phyloP scores from a whole-genome alignment of 2,113 vertebrate species.

The Poecilia latipinna region DNA sequence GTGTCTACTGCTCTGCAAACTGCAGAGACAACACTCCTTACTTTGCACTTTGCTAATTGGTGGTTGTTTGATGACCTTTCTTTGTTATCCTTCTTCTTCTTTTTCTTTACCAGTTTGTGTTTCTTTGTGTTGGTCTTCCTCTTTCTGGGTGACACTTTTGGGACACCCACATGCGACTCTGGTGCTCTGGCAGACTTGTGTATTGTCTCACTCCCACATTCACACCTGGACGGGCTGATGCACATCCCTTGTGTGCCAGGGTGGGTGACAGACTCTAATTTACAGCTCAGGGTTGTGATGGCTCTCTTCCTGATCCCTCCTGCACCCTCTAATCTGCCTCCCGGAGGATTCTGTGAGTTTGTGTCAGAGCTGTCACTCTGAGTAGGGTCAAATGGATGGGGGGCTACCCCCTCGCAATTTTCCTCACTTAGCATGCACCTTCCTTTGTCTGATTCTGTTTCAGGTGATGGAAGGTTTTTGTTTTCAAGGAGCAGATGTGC shows the following conservation, averaged over 20 bases:
- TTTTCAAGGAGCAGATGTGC: slow-evolving; percentile 65
- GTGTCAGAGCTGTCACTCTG: slow-evolving; percentile 68
- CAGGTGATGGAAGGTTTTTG: slow-evolving; percentile 52
- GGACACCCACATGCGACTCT: slow-evolving; percentile 37
- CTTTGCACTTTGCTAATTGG: slow-evolving; percentile 70
- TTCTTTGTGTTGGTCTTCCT: slow-evolving; percentile 52
- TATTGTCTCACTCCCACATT: slow-evolving; percentile 56
- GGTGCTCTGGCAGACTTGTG: slow-evolving; percentile 41
- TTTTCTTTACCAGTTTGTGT: slow-evolving; percentile 53
- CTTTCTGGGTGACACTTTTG: slow-evolving; percentile 61
- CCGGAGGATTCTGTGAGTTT: slow-evolving; percentile 75
- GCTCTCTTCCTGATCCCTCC: slow-evolving; percentile 70
- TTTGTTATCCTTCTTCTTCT: slow-evolving; percentile 71
- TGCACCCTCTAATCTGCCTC: slow-evolving; percentile 75
- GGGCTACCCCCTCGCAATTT: slow-evolving; percentile 34
- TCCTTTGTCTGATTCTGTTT: slow-evolving; percentile 47
- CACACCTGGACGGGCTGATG: slow-evolving; percentile 70
- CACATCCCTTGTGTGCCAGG: slow-evolving; percentile 57
- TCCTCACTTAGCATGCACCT: slow-evolving; percentile 42
- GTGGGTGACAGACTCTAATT: slow-evolving; percentile 78
- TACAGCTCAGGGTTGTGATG: slow-evolving; percentile 80
- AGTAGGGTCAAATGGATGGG: slow-evolving; percentile 62
- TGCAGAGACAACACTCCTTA: slow-evolving; percentile 77
- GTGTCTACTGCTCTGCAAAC: slow-evolving; percentile 64
- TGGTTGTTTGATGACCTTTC: slow-evolving; percentile 66